A percentile compares a stretch with the other conserved stretches of the same genome.
phyloP scores from a whole-genome alignment of 2,888 invertebrate species.

The Mycalesis mineus region DNA sequence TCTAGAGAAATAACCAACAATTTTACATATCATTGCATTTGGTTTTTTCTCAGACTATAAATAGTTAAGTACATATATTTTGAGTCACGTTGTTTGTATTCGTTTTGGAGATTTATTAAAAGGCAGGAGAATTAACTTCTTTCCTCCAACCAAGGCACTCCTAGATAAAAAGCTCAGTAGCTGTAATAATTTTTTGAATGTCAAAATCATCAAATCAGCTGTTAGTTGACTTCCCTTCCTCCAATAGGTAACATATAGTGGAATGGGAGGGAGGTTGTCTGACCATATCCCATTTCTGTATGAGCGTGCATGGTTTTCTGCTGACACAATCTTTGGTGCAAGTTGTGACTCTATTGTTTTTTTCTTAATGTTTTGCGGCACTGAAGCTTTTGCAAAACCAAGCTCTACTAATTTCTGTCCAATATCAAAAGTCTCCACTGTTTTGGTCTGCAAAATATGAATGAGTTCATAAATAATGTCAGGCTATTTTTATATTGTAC shows the following conservation, averaged over 20 bases:
- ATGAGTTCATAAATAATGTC: no score
- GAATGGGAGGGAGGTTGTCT: constrained; percentile 62
- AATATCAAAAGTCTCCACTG: constrained; percentile 60
- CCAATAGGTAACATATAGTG: constrained; percentile 58
- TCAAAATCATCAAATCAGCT: constrained; percentile 39
- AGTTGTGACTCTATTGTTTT: constrained; percentile 61
- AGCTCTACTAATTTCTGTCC: constrained; percentile 69
- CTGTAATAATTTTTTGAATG: constrained; percentile 47
- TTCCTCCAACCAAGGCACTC: constrained; percentile 52
- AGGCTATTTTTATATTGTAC: no score
- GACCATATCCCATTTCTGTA: constrained; percentile 69
- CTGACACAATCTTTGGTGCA: constrained; percentile 56
- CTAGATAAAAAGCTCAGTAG: constrained; percentile 44
- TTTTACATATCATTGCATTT: constrained; percentile 44
- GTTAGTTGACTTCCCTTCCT: constrained; percentile 53
- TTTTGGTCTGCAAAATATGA: constrained; percentile 56
- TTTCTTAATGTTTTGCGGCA: constrained; percentile 53
- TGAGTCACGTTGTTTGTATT: constrained; percentile 54
- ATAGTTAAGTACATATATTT: constrained; percentile 1
- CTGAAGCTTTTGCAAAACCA: constrained; percentile 65
- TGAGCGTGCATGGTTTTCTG: constrained; percentile 60
- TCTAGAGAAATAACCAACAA: constrained; percentile 44
- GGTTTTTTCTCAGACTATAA: constrained; percentile 32
- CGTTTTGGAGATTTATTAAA: constrained; percentile 53
- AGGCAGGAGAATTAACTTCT: constrained; percentile 50